A percentile compares a stretch with the other conserved stretches of the same genome.
phyloP scores from a whole-genome alignment of 1,140 invertebrate species.

The Hyles vespertilio region DNA sequence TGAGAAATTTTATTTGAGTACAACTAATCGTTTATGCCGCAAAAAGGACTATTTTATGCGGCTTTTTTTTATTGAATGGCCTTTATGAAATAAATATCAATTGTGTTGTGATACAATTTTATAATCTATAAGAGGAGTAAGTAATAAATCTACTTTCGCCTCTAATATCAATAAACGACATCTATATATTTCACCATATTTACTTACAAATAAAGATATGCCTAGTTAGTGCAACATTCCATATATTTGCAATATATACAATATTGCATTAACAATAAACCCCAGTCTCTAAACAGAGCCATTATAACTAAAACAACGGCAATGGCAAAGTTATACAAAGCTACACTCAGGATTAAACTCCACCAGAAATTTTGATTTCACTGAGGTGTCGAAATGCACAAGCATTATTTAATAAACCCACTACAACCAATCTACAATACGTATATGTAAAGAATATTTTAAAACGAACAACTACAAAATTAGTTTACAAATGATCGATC shows the following conservation, averaged over 20 bases:
- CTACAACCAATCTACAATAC: background rate
- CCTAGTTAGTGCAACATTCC: too few species aligned
- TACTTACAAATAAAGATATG: background rate
- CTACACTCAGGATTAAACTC: constrained; percentile 44
- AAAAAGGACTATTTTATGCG: too few species aligned
- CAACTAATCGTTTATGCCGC: too few species aligned
- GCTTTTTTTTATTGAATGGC: too few species aligned
- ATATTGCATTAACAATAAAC: constrained; percentile 40
- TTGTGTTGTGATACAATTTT: too few species aligned
- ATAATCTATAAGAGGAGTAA: too few species aligned
- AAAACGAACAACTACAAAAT: constrained; percentile 37
- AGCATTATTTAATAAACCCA: background rate
- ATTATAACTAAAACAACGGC: constrained; percentile 53
- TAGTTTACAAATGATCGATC: constrained; percentile 60
- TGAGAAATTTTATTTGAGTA: too few species aligned
- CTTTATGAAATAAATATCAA: too few species aligned
- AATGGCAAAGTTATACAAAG: constrained; percentile 44
- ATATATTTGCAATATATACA: too few species aligned
- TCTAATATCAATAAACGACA: background rate
- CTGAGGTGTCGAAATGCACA: constrained; percentile 6
- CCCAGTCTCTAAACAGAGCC: constrained; percentile 35
- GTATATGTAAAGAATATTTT: constrained; percentile 5
- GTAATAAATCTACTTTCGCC: too few species aligned
- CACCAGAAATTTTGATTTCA: constrained; percentile 30
- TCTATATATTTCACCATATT: background rate